Evolutionary conservation across 2,888 invertebrate genomes (phyloP).

Genomic region (Mimas tiliae): DNA sequence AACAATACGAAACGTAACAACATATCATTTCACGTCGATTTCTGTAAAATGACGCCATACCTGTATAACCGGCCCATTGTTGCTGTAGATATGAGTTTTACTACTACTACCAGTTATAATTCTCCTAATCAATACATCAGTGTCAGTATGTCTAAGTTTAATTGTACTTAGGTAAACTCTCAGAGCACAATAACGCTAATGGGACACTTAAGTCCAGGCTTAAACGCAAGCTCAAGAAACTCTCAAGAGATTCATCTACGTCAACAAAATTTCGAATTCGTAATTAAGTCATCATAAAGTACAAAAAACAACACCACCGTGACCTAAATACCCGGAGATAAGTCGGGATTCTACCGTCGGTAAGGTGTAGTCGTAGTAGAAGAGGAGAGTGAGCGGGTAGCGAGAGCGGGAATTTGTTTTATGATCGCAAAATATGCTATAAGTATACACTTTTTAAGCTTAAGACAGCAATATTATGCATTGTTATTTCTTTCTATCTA

Average conservation of each 20-base stretch:
- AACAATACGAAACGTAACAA: too few relatives aligned
- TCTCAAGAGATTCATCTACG: conserved; percentile 44
- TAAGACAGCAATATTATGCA: too few relatives aligned
- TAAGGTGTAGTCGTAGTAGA: background rate
- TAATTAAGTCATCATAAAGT: conserved; percentile 51
- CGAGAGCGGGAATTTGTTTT: too few relatives aligned
- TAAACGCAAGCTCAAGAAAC: conserved; percentile 28
- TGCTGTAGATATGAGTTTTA: too few relatives aligned
- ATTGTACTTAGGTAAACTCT: background rate
- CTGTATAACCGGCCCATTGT: too few relatives aligned
- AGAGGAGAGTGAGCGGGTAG: background rate
- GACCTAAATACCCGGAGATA: conserved; percentile 38
- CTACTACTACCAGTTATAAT: too few relatives aligned
- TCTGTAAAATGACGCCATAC: too few relatives aligned
- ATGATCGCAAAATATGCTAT: too few relatives aligned
- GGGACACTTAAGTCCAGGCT: conserved; percentile 16
- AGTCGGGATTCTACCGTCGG: conserved; percentile 21
- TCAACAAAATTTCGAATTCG: conserved; percentile 48
- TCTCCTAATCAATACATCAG: too few relatives aligned
- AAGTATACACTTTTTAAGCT: too few relatives aligned
- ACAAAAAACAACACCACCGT: conserved; percentile 41
- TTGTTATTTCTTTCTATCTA: too few relatives aligned
- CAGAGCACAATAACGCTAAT: conserved; percentile 7
- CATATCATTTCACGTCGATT: too few relatives aligned
- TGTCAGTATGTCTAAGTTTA: background rate